Conservation (phyloP, 2,888 invertebrate genomes). For the Drosophila infuscata region DNA sequence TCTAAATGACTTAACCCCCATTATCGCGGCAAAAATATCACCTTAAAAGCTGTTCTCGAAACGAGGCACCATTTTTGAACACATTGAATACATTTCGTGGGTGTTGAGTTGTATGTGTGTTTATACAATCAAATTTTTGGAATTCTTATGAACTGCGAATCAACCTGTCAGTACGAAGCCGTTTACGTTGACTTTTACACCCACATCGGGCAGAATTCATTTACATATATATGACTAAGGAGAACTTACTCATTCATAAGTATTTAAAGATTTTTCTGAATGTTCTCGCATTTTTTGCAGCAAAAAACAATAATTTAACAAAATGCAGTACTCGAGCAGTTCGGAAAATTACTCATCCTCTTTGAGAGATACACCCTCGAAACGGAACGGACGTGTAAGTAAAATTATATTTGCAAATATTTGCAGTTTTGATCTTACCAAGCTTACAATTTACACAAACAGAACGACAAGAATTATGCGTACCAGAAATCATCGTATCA, state of each 20-base stretch:
- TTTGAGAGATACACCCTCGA: slow-evolving; percentile 76
- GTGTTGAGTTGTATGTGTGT: slow-evolving; percentile 32
- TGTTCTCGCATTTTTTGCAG: slow-evolving; percentile 62
- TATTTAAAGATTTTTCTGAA: slow-evolving; percentile 42
- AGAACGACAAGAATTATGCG: slow-evolving; percentile 83
- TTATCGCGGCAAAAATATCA: slow-evolving; percentile 71
- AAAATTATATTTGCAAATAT: background rate
- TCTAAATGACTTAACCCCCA: slow-evolving; percentile 65
- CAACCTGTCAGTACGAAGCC: slow-evolving; percentile 59
- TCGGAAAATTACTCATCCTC: slow-evolving; percentile 83
- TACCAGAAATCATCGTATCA: slow-evolving; percentile 84
- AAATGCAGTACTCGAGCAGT: slow-evolving; percentile 82
- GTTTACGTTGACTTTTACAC: slow-evolving; percentile 63
- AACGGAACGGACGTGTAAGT: slow-evolving; percentile 79
- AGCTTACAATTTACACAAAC: background rate
- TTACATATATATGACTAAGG: slow-evolving; percentile 21
- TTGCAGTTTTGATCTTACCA: background rate
- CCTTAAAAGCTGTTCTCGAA: slow-evolving; percentile 50
- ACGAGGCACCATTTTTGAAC: slow-evolving; percentile 61
- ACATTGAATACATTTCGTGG: slow-evolving; percentile 51
- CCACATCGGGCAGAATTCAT: slow-evolving; percentile 25
- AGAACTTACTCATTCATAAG: slow-evolving; percentile 51
- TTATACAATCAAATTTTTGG: slow-evolving; percentile 51
- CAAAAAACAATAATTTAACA: slow-evolving; percentile 60
- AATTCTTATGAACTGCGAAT: slow-evolving; percentile 69